Evolutionary conservation across 2,888 invertebrate species (phyloP).

Genomic region (Caenorhabditis sinica): DNA sequence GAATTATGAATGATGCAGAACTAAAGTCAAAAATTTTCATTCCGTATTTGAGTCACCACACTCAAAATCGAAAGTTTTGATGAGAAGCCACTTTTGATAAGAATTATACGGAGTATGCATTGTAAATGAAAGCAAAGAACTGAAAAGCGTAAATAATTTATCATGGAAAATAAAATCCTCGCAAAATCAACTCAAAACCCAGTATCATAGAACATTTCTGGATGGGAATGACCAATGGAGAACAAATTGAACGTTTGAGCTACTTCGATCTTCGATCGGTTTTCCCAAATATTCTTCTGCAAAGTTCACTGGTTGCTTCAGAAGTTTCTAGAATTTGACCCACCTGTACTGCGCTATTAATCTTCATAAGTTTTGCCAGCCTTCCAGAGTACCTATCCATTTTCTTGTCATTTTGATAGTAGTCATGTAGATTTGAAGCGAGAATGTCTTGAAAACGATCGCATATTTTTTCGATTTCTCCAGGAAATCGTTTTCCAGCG

Average conservation of each 20-base stretch:
- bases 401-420: constrained; percentile 49
- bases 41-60: too few relatives aligned
- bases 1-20: too few relatives aligned
- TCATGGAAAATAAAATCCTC: neutral
- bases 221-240: constrained; percentile 57
- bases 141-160: too few relatives aligned
- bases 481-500: constrained; percentile 50
- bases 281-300: constrained; percentile 66
- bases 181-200: constrained; percentile 23
- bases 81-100: too few relatives aligned
- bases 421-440: constrained; percentile 54
- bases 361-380: constrained; percentile 62
- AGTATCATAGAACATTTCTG: constrained; percentile 52
- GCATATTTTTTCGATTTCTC: constrained; percentile 38
- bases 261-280: constrained; percentile 64
- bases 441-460: constrained; percentile 50
- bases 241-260: constrained; percentile 68
- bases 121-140: too few relatives aligned
- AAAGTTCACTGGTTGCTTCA: constrained; percentile 1
- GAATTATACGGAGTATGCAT: too few relatives aligned
- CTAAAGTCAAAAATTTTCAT: too few relatives aligned
- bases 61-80: too few relatives aligned
- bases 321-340: neutral
- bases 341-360: constrained; percentile 67
- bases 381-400: constrained; percentile 64